A percentile compares a stretch with the other conserved stretches of the same genome.
phyloP scores from a whole-genome alignment of 2,797 vertebrate species.

The Ara ararauna region DNA sequence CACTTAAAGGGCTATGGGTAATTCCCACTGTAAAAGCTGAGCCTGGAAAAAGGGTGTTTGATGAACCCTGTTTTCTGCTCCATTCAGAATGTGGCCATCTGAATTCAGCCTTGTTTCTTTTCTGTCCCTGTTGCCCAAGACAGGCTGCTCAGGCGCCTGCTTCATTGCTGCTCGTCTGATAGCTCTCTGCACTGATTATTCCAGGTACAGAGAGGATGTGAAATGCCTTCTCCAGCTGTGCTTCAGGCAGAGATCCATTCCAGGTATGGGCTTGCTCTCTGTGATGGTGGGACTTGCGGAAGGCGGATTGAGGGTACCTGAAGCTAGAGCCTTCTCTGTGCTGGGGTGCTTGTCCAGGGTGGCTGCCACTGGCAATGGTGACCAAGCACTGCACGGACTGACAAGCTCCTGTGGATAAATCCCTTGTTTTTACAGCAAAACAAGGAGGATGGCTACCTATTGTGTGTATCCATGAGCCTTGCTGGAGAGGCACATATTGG shows the following conservation, averaged over 20 bases:
- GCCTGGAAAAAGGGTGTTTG: neutral
- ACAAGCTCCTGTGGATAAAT: neutral
- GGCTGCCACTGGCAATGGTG: neutral
- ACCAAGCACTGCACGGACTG: neutral
- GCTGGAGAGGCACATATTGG: neutral
- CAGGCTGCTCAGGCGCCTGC: neutral
- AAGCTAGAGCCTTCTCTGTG: neutral
- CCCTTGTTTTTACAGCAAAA: neutral
- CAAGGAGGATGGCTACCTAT: neutral
- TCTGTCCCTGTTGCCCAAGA: neutral
- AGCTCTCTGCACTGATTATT: neutral
- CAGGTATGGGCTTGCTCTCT: slow-evolving; percentile 45
- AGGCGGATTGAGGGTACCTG: neutral
- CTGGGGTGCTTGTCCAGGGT: neutral
- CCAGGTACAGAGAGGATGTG: slow-evolving; percentile 60
- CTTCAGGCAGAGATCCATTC: slow-evolving; percentile 33
- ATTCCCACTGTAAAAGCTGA: neutral
- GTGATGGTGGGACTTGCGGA: too few relatives aligned
- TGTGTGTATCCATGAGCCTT: neutral
- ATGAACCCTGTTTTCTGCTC: neutral
- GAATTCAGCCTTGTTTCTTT: neutral
- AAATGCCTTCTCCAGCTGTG: neutral
- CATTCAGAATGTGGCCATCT: neutral
- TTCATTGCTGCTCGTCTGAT: neutral
- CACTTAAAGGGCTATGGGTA: neutral